Evolutionary conservation across 2,888 invertebrate species (phyloP), one percentile per base, ranked within the genome.

Genomic region (Limenitis camilla): DNA sequence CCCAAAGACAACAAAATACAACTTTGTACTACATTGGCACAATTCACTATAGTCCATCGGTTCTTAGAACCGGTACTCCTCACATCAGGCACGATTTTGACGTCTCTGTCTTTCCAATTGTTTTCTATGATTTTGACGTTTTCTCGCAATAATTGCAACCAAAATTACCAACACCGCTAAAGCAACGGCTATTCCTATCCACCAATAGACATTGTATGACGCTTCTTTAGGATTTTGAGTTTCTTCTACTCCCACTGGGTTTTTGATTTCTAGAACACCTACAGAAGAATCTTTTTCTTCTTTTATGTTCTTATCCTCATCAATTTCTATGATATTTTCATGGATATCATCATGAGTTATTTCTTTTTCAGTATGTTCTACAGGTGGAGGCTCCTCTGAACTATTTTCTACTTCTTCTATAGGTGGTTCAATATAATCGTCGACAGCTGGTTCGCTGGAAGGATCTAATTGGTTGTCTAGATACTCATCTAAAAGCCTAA

Each of bases 41-140:
- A 29, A 28, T 39, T 29, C 76, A 78, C 78, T 73, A 74, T 64
- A 61, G 60, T 67, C 60, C 61, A 80, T 80, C 86, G 85, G 80
- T 63, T 71, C 80, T 72, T 86, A 87, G 79, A 87, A 87, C 83
- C 87, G 87, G 82, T 87, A 87, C 67, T 87, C 87, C 68, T 87
- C 87, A 71, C 79, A 87, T 87, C 87, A 87, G 71, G 87, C 84
- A 63, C 72, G 72, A 55, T 76, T 78, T n/a, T 84, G 78, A 62
- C 81, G 81, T 65, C 88, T 74, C 60, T 88, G 83, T 63, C 78
- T 81, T 52, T 88, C 86, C 36, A 88, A 59, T 55, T 86, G 78
- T 69, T 87, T 88, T 60, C 84, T 82, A 58, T 88, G 88, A 59
- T 72, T 87, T 45, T 87, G 86, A n/a, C 88, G 78, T 66, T 88